Evolutionary conservation across 2,888 invertebrate genomes (phyloP).

Genomic region (Drosophila incognita): DNA sequence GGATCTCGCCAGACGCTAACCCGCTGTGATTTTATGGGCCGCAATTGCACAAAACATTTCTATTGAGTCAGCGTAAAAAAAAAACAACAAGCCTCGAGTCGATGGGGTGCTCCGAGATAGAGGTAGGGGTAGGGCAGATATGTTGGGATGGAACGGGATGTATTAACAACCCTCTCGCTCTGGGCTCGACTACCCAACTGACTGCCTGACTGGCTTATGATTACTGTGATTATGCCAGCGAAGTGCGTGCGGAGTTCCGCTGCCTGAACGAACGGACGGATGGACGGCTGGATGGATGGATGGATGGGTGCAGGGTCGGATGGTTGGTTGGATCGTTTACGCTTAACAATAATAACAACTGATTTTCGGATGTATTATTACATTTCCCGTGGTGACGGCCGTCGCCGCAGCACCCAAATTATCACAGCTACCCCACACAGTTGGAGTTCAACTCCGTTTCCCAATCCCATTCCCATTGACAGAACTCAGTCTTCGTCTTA

Average conservation of each 20-base stretch:
- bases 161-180: slow-evolving; percentile 52
- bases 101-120: slow-evolving; percentile 45
- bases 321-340: slow-evolving; percentile 64
- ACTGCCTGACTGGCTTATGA: slow-evolving; percentile 63
- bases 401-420: slow-evolving; percentile 72
- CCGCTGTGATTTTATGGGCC: slow-evolving; percentile 84
- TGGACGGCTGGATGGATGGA: slow-evolving; percentile 20
- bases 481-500: background rate
- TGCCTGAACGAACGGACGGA: slow-evolving; percentile 10
- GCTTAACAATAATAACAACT: slow-evolving; percentile 80
- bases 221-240: slow-evolving; percentile 72
- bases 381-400: slow-evolving; percentile 73
- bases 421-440: slow-evolving; percentile 74
- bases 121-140: slow-evolving; percentile 2
- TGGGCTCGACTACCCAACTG: slow-evolving; percentile 13
- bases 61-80: slow-evolving; percentile 80
- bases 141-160: slow-evolving; percentile 10
- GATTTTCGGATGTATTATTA: slow-evolving; percentile 81
- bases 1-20: slow-evolving; percentile 75
- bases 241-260: slow-evolving; percentile 58
- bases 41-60: slow-evolving; percentile 83
- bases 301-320: slow-evolving; percentile 25
- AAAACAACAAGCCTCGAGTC: slow-evolving; percentile 26
- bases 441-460: slow-evolving; percentile 48
- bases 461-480: slow-evolving; percentile 13